Evolutionary conservation across 2,113 vertebrate genomes (phyloP), one percentile per base, ranked within the genome.

Genomic region (Lepisosteus osseus): DNA sequence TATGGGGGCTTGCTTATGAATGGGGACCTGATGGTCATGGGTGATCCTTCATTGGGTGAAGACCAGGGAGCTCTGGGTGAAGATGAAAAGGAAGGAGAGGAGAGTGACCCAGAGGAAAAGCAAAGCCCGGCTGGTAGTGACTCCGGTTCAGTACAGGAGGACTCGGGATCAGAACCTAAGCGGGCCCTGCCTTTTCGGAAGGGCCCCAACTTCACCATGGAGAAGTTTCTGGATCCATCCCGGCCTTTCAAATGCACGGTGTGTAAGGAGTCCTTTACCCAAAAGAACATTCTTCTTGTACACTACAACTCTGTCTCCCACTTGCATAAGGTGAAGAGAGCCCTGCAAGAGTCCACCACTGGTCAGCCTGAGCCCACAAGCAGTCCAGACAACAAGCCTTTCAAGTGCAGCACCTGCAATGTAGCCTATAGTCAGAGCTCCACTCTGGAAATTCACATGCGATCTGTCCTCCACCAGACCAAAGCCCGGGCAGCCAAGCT

Each of bases 301-400:
- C 97, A 99, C 87, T 99, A 99, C 86, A 99, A 99, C 79, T 99
- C 97, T 0, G 97, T 99, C 65, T 99, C 97, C 74, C 97, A 99
- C 78, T 89, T 99, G 68, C 97, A 99, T 84, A 99, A 99, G 84
- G 90, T 99, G 78, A 99, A 99, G 84, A 90, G 97, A 84, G 97
- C 97, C 78, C 93, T 99, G 67, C 97, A 99, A 77, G 97, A 99
- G 81, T 96, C 97, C 43, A 94, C 95, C n/a, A 94, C 94, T 0
- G 95, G 97, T 74, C 97, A 97, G 17, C 95, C 94, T 3, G 97
- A 99, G 79, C 94, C 95, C 42, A 98, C 97, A 77, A 98, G 94
- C 90, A 99, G 96, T 83, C 96, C 96, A 47, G 96, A 99, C 90
- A 98, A 96, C 86, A 99, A 99, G 82, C 97, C 97, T 65, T 99